phyloP scores from a whole-genome alignment of 2,113 vertebrate species.

The Tiliqua scincoides region DNA sequence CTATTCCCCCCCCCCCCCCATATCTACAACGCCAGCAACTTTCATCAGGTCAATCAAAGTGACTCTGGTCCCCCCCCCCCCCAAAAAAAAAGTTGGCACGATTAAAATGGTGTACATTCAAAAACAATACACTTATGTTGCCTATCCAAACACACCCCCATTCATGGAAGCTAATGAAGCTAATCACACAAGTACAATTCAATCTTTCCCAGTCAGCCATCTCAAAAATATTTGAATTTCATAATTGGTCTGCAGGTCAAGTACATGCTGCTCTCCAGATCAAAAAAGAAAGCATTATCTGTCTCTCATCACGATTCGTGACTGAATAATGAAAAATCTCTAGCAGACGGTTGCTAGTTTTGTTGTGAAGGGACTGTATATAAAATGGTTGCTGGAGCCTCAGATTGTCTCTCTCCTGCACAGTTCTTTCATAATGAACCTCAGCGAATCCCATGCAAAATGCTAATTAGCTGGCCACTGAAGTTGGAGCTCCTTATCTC shows the following conservation, averaged over 20 bases:
- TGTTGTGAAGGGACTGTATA: constrained; percentile 22
- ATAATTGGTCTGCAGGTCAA: constrained; percentile 65
- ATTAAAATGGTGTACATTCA: constrained; percentile 62
- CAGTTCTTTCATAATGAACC: constrained; percentile 10
- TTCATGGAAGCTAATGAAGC: constrained; percentile 75
- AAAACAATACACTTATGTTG: constrained; percentile 63
- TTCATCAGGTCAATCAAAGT: constrained; percentile 42
- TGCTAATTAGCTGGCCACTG: constrained; percentile 46
- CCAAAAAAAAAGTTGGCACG: too few relatives aligned
- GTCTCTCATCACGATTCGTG: constrained; percentile 16
- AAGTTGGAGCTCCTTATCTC: constrained; percentile 39
- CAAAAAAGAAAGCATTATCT: constrained; percentile 49
- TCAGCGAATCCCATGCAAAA: constrained; percentile 23
- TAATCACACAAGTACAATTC: constrained; percentile 71
- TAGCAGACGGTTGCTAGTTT: constrained; percentile 20
- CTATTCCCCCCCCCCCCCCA: constrained; percentile 46
- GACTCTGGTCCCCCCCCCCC: constrained; percentile 33
- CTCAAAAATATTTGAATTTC: constrained; percentile 71
- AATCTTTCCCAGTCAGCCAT: constrained; percentile 63
- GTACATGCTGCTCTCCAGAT: constrained; percentile 53
- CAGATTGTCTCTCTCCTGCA: constrained; percentile 6
- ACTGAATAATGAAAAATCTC: constrained; percentile 59
- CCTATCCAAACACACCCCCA: constrained; percentile 48
- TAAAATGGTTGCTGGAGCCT: constrained; percentile 35
- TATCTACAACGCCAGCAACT: constrained; percentile 47